Percentiles rank a stretch among this genome's conserved stretches.
Evolutionary conservation across 30 jellyfish, hydroid and myxozoan species (phyloP).

Genomic region (Chrysaora quinquecirrha): DNA sequence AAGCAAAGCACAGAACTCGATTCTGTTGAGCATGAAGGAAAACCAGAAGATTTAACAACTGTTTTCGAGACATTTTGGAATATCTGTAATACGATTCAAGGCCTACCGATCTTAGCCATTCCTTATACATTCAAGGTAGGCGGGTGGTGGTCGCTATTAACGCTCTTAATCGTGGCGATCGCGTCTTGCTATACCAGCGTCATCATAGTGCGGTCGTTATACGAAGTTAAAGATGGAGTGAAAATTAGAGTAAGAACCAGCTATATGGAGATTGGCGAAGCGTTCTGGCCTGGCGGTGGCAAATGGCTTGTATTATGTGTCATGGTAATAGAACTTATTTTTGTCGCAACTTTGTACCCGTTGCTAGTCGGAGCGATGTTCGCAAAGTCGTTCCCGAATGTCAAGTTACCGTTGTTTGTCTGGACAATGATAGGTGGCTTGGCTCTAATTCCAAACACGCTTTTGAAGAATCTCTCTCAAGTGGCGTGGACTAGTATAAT

Average conservation of each 20-base stretch:
- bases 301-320: conserved; percentile 65
- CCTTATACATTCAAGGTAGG: conserved; percentile 92
- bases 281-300: conserved; percentile 93
- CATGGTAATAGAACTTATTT: conserved; percentile 87
- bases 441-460: conserved; percentile 84
- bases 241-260: conserved; percentile 80
- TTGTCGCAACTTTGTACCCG: conserved; percentile 91
- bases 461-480: conserved; percentile 82
- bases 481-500: conserved; percentile 97
- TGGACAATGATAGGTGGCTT: conserved; percentile 95
- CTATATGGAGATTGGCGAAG: conserved; percentile 94
- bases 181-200: conserved; percentile 89
- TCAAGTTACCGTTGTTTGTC: conserved; percentile 73
- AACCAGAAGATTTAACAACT: conserved; percentile 75
- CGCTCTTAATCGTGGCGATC: conserved; percentile 71
- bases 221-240: conserved; percentile 85
- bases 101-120: conserved; percentile 91
- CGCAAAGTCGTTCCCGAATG: conserved; percentile 81
- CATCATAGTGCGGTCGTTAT: conserved; percentile 70
- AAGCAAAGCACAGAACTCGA: conserved; percentile 1
- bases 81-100: conserved; percentile 82
- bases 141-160: conserved; percentile 94
- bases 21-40: conserved; percentile 29
- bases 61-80: conserved; percentile 80
- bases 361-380: conserved; percentile 93